Evolutionary conservation across 2,888 invertebrate species (phyloP).

Genomic region (Lamellibrachia columna): DNA sequence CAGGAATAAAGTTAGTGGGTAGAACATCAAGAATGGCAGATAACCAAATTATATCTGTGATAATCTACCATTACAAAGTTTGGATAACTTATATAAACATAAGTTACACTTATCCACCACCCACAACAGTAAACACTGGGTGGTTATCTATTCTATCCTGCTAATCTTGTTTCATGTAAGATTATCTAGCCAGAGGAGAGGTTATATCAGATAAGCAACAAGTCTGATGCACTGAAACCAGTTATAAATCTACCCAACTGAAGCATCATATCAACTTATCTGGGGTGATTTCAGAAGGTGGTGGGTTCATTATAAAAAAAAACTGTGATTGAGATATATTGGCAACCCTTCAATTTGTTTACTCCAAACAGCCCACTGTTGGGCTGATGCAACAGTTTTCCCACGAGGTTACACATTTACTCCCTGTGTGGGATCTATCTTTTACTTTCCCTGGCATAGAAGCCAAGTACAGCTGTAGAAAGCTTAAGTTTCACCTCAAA

Average conservation of each 20-base stretch:
- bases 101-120: neutral
- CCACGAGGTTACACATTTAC: too few relatives aligned
- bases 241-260: neutral
- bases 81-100: neutral
- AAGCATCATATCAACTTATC: neutral
- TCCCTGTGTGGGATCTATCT: too few relatives aligned
- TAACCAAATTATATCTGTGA: neutral
- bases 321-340: too few relatives aligned
- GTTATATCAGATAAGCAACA: neutral
- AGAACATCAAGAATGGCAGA: neutral
- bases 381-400: too few relatives aligned
- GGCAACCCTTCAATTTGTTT: too few relatives aligned
- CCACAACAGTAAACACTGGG: neutral
- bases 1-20: neutral
- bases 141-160: neutral
- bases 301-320: neutral
- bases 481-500: too few relatives aligned
- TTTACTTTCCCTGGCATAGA: too few relatives aligned
- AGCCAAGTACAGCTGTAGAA: too few relatives aligned
- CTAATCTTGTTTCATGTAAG: constrained; percentile 16
- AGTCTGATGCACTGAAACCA: neutral
- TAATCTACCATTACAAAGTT: neutral
- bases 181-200: neutral
- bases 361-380: too few relatives aligned
- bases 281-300: neutral